Evolutionary conservation across 92 coral and sea anemone species (phyloP).

Genomic region (Phymanthus crucifer): DNA sequence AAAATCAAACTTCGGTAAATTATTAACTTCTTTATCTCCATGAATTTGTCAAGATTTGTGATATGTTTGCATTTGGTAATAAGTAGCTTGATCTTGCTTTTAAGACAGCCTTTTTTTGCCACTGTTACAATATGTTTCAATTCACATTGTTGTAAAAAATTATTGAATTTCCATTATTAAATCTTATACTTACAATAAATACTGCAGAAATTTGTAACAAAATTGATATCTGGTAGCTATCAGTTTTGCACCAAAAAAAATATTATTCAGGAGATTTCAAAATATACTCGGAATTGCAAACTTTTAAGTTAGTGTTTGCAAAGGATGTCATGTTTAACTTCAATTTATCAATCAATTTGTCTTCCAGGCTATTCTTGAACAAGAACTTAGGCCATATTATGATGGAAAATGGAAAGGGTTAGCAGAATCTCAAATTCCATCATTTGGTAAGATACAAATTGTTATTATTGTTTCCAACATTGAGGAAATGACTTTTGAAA

Average conservation of each 20-base stretch:
- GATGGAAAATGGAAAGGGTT: constrained; percentile 94
- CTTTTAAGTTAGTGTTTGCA: neutral
- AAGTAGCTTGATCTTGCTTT: too few species aligned
- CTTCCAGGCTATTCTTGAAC: constrained; percentile 80
- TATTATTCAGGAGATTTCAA: neutral
- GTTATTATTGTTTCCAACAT: neutral
- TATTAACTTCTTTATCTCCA: too few species aligned
- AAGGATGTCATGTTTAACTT: neutral
- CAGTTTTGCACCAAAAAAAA: neutral
- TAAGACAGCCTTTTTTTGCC: too few species aligned
- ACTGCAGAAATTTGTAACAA: neutral
- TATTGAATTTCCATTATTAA: neutral
- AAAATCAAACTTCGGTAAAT: too few species aligned
- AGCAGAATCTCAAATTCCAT: constrained; percentile 54
- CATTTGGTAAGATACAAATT: constrained; percentile 43
- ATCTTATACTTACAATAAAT: too few species aligned
- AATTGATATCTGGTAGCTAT: neutral
- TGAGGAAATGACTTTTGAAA: neutral
- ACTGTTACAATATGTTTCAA: too few species aligned
- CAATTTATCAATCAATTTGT: neutral
- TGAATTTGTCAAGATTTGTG: too few species aligned
- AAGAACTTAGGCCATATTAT: constrained; percentile 85
- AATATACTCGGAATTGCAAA: neutral
- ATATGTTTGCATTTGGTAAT: too few species aligned
- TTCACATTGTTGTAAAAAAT: neutral